Evolutionary conservation across 2,888 invertebrate genomes (phyloP).

Genomic region (Scelioninae gen. 1): DNA sequence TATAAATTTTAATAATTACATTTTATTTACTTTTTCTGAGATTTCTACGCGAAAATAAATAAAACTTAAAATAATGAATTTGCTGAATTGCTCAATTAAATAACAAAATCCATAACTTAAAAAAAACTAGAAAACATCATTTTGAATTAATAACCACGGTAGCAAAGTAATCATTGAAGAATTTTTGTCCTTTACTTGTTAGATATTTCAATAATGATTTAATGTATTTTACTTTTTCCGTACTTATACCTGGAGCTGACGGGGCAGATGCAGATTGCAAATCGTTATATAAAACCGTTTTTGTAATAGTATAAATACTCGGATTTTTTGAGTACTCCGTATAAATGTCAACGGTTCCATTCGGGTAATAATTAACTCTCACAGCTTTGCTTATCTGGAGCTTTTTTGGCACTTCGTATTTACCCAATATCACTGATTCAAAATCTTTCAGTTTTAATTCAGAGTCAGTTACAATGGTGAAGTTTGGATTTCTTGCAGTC

Average conservation of each 20-base stretch:
- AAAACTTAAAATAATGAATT: no score
- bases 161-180: no score
- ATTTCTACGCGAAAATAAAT: no score
- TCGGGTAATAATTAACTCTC: not conserved
- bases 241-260: not conserved
- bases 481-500: constrained; percentile 1
- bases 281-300: not conserved
- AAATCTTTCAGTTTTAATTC: constrained; percentile 6
- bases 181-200: no score
- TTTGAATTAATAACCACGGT: no score
- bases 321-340: not conserved
- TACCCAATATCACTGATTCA: not conserved
- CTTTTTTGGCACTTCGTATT: not conserved
- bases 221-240: not conserved
- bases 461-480: not conserved
- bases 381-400: no score
- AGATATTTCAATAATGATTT: no score
- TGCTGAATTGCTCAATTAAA: no score
- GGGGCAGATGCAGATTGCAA: not conserved
- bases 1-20: no score
- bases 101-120: no score
- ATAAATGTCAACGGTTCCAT: not conserved
- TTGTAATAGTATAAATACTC: not conserved
- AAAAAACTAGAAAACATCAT: no score
- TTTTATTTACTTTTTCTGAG: no score